Base-by-base conservation (phyloP, 2,113 vertebrate species). In the Nannobrachium achirus region DNA sequence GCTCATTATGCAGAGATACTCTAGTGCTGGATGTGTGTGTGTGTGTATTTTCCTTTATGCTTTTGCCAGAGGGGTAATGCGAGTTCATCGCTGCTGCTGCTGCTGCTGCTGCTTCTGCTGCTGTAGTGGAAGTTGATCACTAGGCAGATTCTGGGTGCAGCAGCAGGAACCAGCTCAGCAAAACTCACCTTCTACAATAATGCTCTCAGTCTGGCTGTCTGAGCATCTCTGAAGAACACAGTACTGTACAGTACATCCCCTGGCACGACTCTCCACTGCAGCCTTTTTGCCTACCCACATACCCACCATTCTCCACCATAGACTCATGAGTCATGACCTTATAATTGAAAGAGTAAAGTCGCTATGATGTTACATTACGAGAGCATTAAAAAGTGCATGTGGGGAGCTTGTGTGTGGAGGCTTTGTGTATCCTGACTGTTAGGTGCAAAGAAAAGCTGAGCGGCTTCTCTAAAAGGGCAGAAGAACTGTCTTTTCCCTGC, bases 271-370 rank as follows among this genome's bases (percentile, higher is more conserved):
- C 69, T 76, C 66, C 81, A 72, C 88, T 73, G 86, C 85, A 86
- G 84, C 75, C 63, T 73, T 80, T 73, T 81, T 10, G 73, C 75
- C 68, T 16, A 25, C 44, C 11, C 44, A 46, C 59, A 49, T 50
- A 50, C 14, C n/a, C 46, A 4, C 46, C 13, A 49, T 49, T 49
- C 8, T 14, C 10, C 19, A 52, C 70, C 56, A 19, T 40, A 72
- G 66, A 82, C 78, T 78, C 76, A 88, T 88, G 66, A 82, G 76
- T 78, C 76, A 88, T 88, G 91, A 92, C 91, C 89, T 92, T 89
- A 86, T 88, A 87, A 90, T 80, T 86, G 85, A 82, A 89, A 75
- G 63, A 86, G 78, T 87, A 87, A 90, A 86, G 90, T 91, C 90
- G 86, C 82, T 50, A 63, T 63, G 68, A 78, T 77, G 76, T 76